Conservation (phyloP, 2,797 vertebrate species). For the Kryptopterus vitreolus region DNA sequence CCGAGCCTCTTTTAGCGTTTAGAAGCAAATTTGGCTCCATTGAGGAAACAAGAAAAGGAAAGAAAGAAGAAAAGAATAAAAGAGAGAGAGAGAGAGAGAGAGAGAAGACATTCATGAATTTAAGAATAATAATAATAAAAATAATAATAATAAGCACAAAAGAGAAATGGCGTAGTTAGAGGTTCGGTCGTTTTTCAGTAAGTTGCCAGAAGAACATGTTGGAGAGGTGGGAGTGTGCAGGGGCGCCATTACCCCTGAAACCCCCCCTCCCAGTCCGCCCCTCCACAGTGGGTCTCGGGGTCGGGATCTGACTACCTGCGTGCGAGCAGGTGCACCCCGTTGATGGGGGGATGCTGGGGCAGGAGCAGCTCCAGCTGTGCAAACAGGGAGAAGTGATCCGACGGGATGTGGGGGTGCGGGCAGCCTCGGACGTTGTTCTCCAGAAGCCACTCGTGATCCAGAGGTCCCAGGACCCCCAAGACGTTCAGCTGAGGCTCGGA, state of each 20-base stretch:
- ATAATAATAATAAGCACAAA: background rate
- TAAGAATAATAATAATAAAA: constrained; percentile 67
- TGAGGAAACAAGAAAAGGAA: constrained; percentile 63
- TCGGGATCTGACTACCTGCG: constrained; percentile 88
- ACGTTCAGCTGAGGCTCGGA: constrained; percentile 96
- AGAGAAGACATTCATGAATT: constrained; percentile 65
- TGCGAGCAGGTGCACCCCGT: constrained; percentile 91
- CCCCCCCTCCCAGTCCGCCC: too few relatives aligned
- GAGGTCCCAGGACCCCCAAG: constrained; percentile 92
- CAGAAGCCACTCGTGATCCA: constrained; percentile 94
- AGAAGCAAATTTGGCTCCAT: constrained; percentile 47
- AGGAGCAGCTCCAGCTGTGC: constrained; percentile 97
- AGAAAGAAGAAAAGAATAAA: constrained; percentile 61
- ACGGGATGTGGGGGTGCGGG: constrained; percentile 95
- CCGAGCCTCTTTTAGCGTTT: constrained; percentile 24
- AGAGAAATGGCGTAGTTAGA: constrained; percentile 37
- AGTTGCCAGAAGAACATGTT: constrained; percentile 41
- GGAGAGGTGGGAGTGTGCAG: constrained; percentile 39
- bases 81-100: constrained; percentile 19
- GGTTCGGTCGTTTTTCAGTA: constrained; percentile 51
- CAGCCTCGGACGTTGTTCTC: constrained; percentile 97
- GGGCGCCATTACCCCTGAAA: background rate
- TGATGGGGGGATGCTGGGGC: constrained; percentile 88
- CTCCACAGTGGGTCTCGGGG: constrained; percentile 68
- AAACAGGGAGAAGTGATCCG: constrained; percentile 98